Evolutionary conservation across 2,797 vertebrate genomes (phyloP).

Genomic region (Oreortyx pictus): DNA sequence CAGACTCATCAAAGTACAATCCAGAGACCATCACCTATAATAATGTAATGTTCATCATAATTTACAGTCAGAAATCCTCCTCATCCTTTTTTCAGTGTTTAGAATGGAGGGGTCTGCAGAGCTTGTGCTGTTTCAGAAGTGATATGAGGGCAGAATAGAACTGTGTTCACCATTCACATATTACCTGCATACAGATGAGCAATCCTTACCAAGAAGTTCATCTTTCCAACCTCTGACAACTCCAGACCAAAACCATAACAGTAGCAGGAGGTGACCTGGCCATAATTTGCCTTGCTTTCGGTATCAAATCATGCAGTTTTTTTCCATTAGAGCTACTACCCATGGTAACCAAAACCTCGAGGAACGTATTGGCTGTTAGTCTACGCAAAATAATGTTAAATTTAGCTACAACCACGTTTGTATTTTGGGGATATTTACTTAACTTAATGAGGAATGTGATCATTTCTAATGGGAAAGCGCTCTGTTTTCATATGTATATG

Average conservation of each 20-base stretch:
- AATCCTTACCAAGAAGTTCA: neutral
- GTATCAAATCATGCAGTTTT: neutral
- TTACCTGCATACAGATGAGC: neutral
- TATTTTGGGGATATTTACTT: conserved; percentile 63
- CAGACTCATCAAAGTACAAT: neutral
- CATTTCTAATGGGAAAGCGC: conserved; percentile 43
- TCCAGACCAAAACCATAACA: neutral
- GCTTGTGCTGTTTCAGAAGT: rapidly evolving
- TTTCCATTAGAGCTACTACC: neutral
- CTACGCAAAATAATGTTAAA: conserved; percentile 1
- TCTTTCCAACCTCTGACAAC: neutral
- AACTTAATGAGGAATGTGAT: conserved; percentile 71
- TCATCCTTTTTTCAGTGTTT: neutral
- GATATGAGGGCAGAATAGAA: neutral
- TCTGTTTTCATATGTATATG: conserved; percentile 58
- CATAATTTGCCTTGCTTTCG: neutral
- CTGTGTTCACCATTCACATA: neutral
- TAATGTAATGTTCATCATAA: too few relatives aligned
- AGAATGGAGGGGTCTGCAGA: neutral
- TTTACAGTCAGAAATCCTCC: neutral
- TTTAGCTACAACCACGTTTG: conserved; percentile 11
- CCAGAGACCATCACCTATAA: neutral
- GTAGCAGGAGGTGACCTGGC: neutral
- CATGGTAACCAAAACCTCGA: neutral
- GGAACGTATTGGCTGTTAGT: neutral